These are phyloP conservation scores for Sciurus vulgaris DNA, from an alignment of 2,797 vertebrate genomes.

Conservation along the genomic window DNA sequence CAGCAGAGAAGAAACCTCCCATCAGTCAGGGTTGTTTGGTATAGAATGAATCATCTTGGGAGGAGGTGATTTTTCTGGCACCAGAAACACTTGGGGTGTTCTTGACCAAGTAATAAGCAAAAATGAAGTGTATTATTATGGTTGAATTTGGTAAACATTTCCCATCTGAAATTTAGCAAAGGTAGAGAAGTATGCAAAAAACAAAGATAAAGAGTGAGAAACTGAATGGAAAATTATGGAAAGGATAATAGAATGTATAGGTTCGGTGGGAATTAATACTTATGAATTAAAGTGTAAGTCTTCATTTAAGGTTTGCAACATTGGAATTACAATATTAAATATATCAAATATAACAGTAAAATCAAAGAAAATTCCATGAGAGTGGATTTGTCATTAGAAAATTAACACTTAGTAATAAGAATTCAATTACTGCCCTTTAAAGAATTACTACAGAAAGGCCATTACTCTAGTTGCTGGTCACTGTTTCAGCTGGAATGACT, in stretches of 20 bases:
- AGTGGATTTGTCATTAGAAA: conserved; percentile 43
- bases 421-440: conserved; percentile 45
- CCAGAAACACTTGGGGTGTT: not conserved
- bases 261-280: not conserved
- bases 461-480: not conserved
- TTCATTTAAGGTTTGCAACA: not conserved
- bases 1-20: not conserved
- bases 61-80: not conserved
- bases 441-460: conserved; percentile 11
- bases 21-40: not conserved
- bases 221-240: not conserved
- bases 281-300: not conserved
- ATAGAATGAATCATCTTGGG: not conserved
- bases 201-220: conserved; percentile 1
- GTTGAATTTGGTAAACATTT: not conserved
- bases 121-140: not conserved
- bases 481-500: not conserved
- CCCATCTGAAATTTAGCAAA: not conserved
- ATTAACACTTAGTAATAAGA: conserved; percentile 17
- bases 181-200: not conserved
- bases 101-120: not conserved
- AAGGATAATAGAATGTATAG: not conserved
- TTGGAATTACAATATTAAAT: not conserved
- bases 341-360: not conserved
- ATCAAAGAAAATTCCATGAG: not conserved